Percentiles rank a stretch among this genome's conserved stretches.
Evolutionary conservation across 2,797 vertebrate species (phyloP).

Genomic region (Austrolebias charrua): DNA sequence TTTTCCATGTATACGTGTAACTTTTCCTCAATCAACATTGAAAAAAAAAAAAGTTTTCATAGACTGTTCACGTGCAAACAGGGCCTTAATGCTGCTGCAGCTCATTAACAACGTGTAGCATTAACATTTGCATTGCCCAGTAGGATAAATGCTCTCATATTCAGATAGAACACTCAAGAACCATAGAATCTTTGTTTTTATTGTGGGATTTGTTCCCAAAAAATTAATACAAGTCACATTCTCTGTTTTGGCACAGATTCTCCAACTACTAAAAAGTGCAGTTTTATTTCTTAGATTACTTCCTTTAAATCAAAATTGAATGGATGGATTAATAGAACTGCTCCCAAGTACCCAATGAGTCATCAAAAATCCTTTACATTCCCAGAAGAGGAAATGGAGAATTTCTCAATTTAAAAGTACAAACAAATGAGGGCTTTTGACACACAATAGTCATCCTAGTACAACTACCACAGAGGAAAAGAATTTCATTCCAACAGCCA

Average conservation of each 20-base stretch:
- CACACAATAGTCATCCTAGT: neutral
- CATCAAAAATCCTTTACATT: neutral
- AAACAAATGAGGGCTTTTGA: constrained; percentile 2
- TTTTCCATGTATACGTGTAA: too few species aligned
- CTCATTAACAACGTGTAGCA: neutral
- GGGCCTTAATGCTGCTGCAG: neutral
- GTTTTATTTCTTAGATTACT: neutral
- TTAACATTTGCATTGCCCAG: too few species aligned
- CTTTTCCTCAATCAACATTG: too few species aligned
- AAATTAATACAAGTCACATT: neutral
- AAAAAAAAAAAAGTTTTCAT: too few species aligned
- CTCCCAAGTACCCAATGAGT: neutral
- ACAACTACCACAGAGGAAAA: neutral
- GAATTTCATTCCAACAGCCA: neutral
- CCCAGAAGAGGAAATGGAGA: neutral
- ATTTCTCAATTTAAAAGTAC: neutral
- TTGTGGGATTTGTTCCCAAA: neutral
- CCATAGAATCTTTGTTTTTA: neutral
- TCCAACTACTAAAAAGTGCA: neutral
- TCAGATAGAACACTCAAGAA: neutral
- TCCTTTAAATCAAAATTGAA: neutral
- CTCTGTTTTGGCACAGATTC: neutral
- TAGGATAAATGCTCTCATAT: neutral
- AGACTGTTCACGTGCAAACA: too few species aligned
- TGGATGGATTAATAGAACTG: neutral